Percentiles rank a stretch among this genome's conserved stretches.
Evolutionary conservation across 2,797 vertebrate species (phyloP).

Genomic region (Cheirogaleus major): DNA sequence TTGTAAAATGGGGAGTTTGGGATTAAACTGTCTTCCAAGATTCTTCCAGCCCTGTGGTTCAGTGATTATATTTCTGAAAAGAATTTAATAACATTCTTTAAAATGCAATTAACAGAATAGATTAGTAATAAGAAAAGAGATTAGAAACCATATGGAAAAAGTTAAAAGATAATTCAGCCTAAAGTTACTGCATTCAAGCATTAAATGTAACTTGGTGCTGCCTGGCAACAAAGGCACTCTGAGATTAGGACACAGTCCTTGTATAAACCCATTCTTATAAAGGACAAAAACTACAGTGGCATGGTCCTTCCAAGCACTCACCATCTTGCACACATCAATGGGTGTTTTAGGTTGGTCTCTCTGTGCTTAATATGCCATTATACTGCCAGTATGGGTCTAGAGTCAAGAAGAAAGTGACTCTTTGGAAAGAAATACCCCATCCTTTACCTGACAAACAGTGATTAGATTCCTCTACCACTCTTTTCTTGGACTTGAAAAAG

Average conservation of each 20-base stretch:
- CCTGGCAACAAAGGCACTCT: constrained; percentile 41
- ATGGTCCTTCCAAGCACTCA: not conserved
- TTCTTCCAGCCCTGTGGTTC: constrained; percentile 25
- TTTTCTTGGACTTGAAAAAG: not conserved
- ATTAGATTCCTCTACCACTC: not conserved
- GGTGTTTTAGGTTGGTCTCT: not conserved
- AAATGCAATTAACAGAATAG: constrained; percentile 44
- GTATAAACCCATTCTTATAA: constrained; percentile 29
- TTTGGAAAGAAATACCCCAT: not conserved
- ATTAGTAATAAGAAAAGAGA: constrained; percentile 49
- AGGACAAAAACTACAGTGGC: not conserved
- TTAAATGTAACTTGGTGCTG: constrained; percentile 50
- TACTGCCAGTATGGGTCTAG: not conserved
- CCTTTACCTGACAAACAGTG: not conserved
- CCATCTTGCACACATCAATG: not conserved
- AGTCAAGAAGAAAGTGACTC: constrained; percentile 3
- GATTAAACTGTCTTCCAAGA: constrained; percentile 18
- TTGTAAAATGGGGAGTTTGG: constrained; percentile 26
- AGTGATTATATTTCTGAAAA: constrained; percentile 45
- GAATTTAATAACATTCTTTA: constrained; percentile 20
- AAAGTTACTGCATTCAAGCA: constrained; percentile 20
- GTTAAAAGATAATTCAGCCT: constrained; percentile 33
- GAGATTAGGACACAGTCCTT: not conserved
- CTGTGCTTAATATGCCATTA: not conserved
- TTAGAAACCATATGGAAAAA: constrained; percentile 51